A percentile compares a stretch with the other conserved stretches of the same genome.
Conservation (phyloP, 2,113 vertebrate species). For the Tychaedon coryphoeus region DNA sequence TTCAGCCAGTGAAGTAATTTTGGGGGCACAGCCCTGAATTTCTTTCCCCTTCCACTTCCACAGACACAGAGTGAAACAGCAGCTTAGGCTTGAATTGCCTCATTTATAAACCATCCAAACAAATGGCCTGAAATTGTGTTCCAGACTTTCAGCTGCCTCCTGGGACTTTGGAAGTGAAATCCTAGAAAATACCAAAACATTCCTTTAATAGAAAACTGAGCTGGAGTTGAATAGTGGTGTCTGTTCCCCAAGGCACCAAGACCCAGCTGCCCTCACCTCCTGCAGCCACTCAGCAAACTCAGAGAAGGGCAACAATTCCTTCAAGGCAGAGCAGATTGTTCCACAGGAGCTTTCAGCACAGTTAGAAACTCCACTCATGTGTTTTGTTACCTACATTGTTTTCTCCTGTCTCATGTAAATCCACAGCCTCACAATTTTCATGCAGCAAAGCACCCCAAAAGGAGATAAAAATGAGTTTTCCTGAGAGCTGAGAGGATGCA, state of each 20-base stretch:
- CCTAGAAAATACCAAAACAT: background rate
- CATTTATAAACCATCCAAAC: background rate
- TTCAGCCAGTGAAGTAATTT: background rate
- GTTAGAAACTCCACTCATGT: fast-evolving
- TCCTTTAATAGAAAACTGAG: fast-evolving
- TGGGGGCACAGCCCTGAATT: background rate
- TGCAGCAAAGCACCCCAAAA: background rate
- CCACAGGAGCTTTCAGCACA: background rate
- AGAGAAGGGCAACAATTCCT: background rate
- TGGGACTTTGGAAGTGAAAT: background rate
- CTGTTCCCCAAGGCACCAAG: background rate
- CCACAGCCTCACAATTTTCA: background rate
- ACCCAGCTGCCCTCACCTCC: background rate
- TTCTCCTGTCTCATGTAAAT: fast-evolving
- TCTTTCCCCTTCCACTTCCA: background rate
- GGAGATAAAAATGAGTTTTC: background rate
- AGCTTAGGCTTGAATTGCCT: fast-evolving
- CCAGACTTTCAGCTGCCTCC: background rate
- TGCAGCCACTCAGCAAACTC: too few relatives aligned
- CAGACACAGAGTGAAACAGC: background rate
- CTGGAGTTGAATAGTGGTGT: background rate
- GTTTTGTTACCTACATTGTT: background rate
- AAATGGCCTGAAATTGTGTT: background rate
- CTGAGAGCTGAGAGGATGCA: background rate
- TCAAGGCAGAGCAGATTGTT: background rate